phyloP scores from a whole-genome alignment of 2,888 invertebrate species.

The Oxystoma pomonae region DNA sequence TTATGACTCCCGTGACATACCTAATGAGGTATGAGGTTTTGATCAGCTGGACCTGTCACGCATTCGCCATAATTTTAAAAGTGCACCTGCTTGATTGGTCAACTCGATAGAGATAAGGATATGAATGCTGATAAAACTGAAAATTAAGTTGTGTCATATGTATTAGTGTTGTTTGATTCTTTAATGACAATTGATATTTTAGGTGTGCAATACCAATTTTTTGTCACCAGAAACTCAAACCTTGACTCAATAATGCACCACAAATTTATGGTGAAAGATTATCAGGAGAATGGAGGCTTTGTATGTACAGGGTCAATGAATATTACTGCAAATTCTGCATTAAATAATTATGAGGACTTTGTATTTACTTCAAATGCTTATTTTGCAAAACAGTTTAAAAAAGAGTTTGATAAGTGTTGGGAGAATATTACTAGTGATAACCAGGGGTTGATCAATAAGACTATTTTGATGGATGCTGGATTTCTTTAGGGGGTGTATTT shows the following conservation, averaged over 20 bases:
- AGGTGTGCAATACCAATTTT: constrained; percentile 33
- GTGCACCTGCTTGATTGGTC: too few species aligned
- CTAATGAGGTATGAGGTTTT: too few species aligned
- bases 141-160: neutral
- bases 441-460: constrained; percentile 30
- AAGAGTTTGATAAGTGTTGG: constrained; percentile 36
- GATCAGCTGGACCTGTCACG: too few species aligned
- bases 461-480: constrained; percentile 27
- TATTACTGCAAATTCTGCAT: constrained; percentile 32
- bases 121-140: neutral
- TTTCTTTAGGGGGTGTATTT: too few species aligned
- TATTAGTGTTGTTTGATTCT: neutral
- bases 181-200: constrained; percentile 23
- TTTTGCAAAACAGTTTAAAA: constrained; percentile 32
- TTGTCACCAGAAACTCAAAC: constrained; percentile 27
- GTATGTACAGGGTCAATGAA: constrained; percentile 41
- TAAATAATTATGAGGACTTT: constrained; percentile 40
- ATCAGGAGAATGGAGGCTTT: constrained; percentile 28
- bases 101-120: neutral
- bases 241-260: constrained; percentile 40
- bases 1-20: too few species aligned
- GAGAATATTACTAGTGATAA: constrained; percentile 31
- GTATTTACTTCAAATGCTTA: constrained; percentile 34
- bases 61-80: too few species aligned
- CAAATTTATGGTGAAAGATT: constrained; percentile 43